Evolutionary conservation across 2,113 vertebrate species (phyloP).

Genomic region (Syngnathoides biaculeatus): DNA sequence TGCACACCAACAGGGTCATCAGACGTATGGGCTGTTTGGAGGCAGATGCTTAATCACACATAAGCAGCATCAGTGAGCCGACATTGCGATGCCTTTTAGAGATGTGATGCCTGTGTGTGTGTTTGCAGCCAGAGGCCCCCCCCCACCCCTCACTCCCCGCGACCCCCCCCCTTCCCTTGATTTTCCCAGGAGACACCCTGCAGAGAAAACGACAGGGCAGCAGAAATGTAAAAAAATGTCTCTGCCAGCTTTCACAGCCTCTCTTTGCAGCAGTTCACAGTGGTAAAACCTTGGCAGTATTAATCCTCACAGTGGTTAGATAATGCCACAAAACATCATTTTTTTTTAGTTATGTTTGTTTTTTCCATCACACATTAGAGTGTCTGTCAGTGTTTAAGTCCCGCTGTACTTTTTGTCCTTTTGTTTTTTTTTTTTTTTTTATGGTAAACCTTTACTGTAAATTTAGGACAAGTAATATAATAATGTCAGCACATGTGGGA

Average conservation of each 20-base stretch:
- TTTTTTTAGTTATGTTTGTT: background rate
- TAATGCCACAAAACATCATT: background rate
- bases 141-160: constrained; percentile 12
- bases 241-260: constrained; percentile 44
- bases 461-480: background rate
- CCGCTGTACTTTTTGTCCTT: background rate
- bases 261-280: constrained; percentile 2
- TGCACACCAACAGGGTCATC: constrained; percentile 49
- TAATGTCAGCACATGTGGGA: background rate
- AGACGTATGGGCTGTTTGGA: constrained; percentile 50
- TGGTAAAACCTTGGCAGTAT: background rate
- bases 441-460: background rate
- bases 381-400: background rate
- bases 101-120: constrained; percentile 44
- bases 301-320: background rate
- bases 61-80: constrained; percentile 53
- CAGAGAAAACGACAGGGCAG: constrained; percentile 72
- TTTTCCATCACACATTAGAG: background rate
- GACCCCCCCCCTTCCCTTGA: constrained; percentile 48
- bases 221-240: constrained; percentile 70
- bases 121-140: constrained; percentile 46
- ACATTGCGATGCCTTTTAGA: constrained; percentile 55
- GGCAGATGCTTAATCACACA: constrained; percentile 60
- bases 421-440: too few relatives aligned
- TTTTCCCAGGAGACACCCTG: constrained; percentile 72